Base-by-base conservation (phyloP, 1,140 invertebrate species). In the Chrysomallon squamiferum region DNA sequence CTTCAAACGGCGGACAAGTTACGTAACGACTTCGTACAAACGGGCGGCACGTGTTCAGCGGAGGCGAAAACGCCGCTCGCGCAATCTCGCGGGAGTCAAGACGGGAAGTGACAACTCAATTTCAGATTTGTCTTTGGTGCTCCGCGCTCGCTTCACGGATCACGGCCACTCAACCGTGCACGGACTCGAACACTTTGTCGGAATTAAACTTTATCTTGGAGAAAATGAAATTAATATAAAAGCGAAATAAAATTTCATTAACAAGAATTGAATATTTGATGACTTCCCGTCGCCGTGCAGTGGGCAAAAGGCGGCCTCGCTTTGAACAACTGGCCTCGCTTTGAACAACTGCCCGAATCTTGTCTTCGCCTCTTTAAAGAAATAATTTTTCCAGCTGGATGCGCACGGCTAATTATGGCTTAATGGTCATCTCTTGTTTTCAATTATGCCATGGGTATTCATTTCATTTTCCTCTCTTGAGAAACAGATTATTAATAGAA, bases 141-240 rank as follows among this genome's bases (percentile, higher is more conserved):
- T 32, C 13, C 56, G 35, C 29, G 20, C 59, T 29, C 35, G 22
- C 60, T 45, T 59, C 60, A 59, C 63, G 65, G 57, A 65, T 59
- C 49, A 49, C 41, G 50, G 27, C 35, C 59, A 69, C 65, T 62
- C 59, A 30, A 59, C 58, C 68, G 59, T 69, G 59, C 43, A 54
- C 7, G 27, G 33, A 50, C 45, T 60, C 35, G 50, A 62, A 65
- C 60, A 65, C 63, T 35, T 63, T 22, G 58, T 35, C 59, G 61
- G 56, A 69, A 69, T 69, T 63, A 65, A 65, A 65, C 62, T 69
- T 65, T 69, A 61, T 62, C 58, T 58, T 62, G 50, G 38, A 65
- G 65, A 72, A 68, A 68, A 68, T 65, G 66, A 72, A 71, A 72
- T 72, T 72, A 72, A 68, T 72, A 68, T 68, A 66, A 68, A 68